Base-by-base conservation (phyloP, 2,888 invertebrate genomes). In the Uropetala carovei region DNA sequence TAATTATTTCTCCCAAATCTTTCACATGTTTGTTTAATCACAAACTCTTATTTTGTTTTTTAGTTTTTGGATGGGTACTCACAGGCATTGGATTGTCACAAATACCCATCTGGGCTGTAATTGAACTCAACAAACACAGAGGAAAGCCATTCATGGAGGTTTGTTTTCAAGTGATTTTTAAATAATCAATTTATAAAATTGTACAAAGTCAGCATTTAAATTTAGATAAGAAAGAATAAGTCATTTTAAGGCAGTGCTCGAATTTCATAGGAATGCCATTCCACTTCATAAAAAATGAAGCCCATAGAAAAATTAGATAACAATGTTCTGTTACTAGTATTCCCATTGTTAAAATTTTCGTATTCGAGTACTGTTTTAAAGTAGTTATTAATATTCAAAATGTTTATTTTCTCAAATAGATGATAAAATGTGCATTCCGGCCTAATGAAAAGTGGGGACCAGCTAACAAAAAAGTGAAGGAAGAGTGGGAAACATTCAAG, bases 51-150 rank as follows among this genome's bases (percentile, higher is more conserved):
- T 30, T 56, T 30, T 92, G 64, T 60, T 57, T 94, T 95, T 82
- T 93, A 96, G 96, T 94, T 92, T 95, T 95, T 91, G 96, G 96
- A 27, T 96, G 96, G 96, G 93, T 95, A 13, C 93, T 96, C 43
- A 94, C 96, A 22, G 94, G 94, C 0, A 93, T 96, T 89, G 96
- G 96, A 16, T 94, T 96, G 1, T 81, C 95, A 0, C 96, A 96
- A 94, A 95, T 96, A 22, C 94, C 96, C 0, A 93, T 96, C 0
- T 96, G 96, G 96, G 95, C 95, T 9, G 58, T 94, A 7, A 3
- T 94, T 92, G 93, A 95, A 1, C 92, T 95, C 11, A 14, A 93
- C 93, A 83, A 95, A 94, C 92, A 94, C 93, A 93, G 93, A 92
- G 92, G 92, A 16, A 68, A 64, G 27, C 92, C 92, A 83, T 93